These are phyloP conservation scores for Dicranocentrus wangi DNA, from an alignment of 2,888 invertebrate species.

Conservation along the genomic window DNA sequence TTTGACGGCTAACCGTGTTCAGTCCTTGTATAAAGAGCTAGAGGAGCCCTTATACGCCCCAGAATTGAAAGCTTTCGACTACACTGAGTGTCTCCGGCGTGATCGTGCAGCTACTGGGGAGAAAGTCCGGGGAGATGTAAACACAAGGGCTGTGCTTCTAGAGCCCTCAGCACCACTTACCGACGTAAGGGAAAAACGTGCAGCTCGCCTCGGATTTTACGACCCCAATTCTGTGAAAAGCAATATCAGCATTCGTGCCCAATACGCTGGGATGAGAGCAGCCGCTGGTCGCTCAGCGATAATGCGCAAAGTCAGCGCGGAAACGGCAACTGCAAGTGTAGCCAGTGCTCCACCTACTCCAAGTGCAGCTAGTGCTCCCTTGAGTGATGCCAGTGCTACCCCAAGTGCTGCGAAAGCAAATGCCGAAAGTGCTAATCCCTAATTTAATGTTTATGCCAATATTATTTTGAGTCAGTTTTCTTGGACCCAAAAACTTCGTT, in stretches of 20 bases:
- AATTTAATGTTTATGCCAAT: no score
- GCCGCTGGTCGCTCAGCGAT: slow-evolving; percentile 42
- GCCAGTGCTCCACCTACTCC: slow-evolving; percentile 27
- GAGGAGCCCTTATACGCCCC: slow-evolving; percentile 53
- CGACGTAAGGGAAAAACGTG: slow-evolving; percentile 42
- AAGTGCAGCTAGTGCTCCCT: background rate
- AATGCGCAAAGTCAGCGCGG: no score
- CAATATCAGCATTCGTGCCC: slow-evolving; percentile 65
- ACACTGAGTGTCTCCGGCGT: slow-evolving; percentile 49
- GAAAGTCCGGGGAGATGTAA: slow-evolving; percentile 57
- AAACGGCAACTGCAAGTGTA: slow-evolving; percentile 17
- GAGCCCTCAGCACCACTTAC: slow-evolving; percentile 42
- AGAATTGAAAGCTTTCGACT: slow-evolving; percentile 50
- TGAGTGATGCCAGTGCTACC: no score
- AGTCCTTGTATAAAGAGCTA: slow-evolving; percentile 50
- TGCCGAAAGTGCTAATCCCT: background rate
- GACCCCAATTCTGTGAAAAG: slow-evolving; percentile 55
- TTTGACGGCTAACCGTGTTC: slow-evolving; percentile 54
- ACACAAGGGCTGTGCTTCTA: slow-evolving; percentile 59
- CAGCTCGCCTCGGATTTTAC: slow-evolving; percentile 41
- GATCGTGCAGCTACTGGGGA: slow-evolving; percentile 37
- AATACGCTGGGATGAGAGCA: slow-evolving; percentile 68
- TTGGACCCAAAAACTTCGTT: no score
- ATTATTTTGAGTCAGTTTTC: no score
- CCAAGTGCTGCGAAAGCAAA: background rate